phyloP scores from a whole-genome alignment of 2,113 vertebrate genomes.

The Atractosteus spatula region DNA sequence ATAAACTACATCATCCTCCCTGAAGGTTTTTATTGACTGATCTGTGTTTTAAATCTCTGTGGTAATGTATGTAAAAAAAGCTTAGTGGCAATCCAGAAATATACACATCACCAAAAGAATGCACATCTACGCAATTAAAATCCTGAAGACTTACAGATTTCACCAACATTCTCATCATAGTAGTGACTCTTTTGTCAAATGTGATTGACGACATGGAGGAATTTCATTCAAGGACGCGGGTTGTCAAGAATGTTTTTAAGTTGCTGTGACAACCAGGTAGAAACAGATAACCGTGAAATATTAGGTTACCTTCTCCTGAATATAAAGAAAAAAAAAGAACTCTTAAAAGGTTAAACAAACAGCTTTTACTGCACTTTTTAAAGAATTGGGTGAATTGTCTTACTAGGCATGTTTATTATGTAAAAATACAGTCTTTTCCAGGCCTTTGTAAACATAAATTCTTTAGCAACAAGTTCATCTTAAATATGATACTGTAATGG shows the following conservation, averaged over 20 bases:
- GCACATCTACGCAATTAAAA: neutral
- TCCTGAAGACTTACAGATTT: neutral
- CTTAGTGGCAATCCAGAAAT: neutral
- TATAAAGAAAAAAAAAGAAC: neutral
- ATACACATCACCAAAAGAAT: neutral
- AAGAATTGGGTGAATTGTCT: neutral
- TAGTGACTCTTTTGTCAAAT: neutral
- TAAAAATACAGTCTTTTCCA: neutral
- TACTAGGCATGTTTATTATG: neutral
- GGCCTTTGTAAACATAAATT: neutral
- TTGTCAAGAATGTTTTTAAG: neutral
- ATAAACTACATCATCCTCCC: slow-evolving; percentile 29
- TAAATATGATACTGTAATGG: neutral
- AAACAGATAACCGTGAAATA: neutral
- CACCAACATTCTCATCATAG: neutral
- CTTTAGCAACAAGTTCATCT: neutral
- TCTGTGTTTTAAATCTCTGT: slow-evolving; percentile 22
- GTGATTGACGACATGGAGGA: neutral
- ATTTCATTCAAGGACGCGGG: neutral
- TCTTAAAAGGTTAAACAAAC: slow-evolving; percentile 2
- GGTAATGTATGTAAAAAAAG: slow-evolving; percentile 16
- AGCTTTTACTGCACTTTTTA: neutral
- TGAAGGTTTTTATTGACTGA: slow-evolving; percentile 13
- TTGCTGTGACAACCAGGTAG: slow-evolving; percentile 3
- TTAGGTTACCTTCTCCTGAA: neutral